These are phyloP conservation scores for Drosophila nikananu DNA, from an alignment of 1,140 invertebrate species.

Conservation along the genomic window DNA sequence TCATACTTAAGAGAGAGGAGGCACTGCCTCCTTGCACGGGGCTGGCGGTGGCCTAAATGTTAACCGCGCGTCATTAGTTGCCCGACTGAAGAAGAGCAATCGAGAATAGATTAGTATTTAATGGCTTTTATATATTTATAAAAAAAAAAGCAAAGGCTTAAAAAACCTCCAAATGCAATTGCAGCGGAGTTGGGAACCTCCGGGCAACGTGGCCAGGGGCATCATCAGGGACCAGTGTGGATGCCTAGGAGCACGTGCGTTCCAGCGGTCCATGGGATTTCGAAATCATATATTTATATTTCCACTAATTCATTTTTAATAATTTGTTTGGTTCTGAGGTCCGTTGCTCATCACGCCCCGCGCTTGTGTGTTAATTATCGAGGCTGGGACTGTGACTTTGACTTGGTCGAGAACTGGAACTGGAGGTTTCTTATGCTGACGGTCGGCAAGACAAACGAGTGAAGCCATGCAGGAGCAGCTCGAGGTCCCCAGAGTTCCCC, in stretches of 20 bases:
- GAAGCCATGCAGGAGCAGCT: constrained; percentile 63
- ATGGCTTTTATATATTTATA: constrained; percentile 78
- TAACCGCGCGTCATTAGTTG: constrained; percentile 68
- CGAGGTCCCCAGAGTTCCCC: constrained; percentile 40
- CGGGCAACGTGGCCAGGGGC: constrained; percentile 53
- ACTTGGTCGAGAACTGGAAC: constrained; percentile 23
- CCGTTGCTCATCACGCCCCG: constrained; percentile 78
- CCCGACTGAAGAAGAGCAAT: constrained; percentile 65
- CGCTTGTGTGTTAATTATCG: constrained; percentile 82
- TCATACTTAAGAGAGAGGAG: constrained; percentile 57
- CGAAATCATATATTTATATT: constrained; percentile 82
- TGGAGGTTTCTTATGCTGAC: constrained; percentile 57
- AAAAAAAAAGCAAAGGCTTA: constrained; percentile 38
- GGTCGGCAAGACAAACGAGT: constrained; percentile 69
- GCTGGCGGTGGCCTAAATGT: constrained; percentile 53
- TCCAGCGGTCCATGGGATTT: constrained; percentile 59
- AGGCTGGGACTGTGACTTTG: constrained; percentile 43
- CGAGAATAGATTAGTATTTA: constrained; percentile 85
- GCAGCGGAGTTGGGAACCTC: constrained; percentile 27
- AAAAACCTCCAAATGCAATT: constrained; percentile 76
- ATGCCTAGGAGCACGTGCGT: constrained; percentile 63
- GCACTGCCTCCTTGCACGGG: constrained; percentile 44
- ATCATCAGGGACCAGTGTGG: constrained; percentile 51
- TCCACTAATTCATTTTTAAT: constrained; percentile 85
- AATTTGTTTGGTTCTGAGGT: constrained; percentile 80